phyloP scores from a whole-genome alignment of 1,140 invertebrate genomes.

The Penaeus chinensis region DNA sequence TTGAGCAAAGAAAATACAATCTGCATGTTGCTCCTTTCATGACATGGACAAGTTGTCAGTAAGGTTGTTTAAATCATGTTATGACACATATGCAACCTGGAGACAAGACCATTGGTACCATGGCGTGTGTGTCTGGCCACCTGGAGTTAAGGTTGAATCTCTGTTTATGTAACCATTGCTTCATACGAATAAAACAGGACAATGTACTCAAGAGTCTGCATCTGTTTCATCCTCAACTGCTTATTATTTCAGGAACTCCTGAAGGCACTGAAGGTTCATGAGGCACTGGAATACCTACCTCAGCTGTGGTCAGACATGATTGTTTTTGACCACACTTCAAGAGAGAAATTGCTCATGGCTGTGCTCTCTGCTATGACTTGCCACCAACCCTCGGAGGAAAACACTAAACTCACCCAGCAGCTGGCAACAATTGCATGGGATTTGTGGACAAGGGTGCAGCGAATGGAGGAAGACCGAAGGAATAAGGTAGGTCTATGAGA shows the following conservation, averaged over 20 bases:
- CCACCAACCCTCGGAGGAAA: slow-evolving; percentile 69
- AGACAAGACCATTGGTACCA: no score
- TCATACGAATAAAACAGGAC: no score
- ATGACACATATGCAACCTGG: no score
- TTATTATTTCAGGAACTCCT: slow-evolving; percentile 68
- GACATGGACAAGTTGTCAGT: no score
- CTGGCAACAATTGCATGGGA: slow-evolving; percentile 72
- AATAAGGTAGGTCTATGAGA: slow-evolving; percentile 26
- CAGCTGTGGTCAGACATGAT: slow-evolving; percentile 83
- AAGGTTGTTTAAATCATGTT: no score
- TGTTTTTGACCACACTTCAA: slow-evolving; percentile 75
- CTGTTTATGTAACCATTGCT: no score
- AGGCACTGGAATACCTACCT: slow-evolving; percentile 76
- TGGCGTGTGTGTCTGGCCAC: no score
- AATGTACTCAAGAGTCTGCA: no score
- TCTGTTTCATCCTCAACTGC: no score
- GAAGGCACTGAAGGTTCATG: slow-evolving; percentile 74
- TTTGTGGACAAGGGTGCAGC: slow-evolving; percentile 71
- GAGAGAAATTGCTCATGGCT: slow-evolving; percentile 72
- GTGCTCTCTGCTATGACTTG: slow-evolving; percentile 72
- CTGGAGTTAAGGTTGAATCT: no score
- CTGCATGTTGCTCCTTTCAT: no score
- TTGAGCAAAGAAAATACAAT: no score
- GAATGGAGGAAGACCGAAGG: slow-evolving; percentile 16
- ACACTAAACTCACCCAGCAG: slow-evolving; percentile 67